These are phyloP conservation scores for Papilio polyxenes DNA, from an alignment of 1,140 invertebrate genomes.

Conservation along the genomic window DNA sequence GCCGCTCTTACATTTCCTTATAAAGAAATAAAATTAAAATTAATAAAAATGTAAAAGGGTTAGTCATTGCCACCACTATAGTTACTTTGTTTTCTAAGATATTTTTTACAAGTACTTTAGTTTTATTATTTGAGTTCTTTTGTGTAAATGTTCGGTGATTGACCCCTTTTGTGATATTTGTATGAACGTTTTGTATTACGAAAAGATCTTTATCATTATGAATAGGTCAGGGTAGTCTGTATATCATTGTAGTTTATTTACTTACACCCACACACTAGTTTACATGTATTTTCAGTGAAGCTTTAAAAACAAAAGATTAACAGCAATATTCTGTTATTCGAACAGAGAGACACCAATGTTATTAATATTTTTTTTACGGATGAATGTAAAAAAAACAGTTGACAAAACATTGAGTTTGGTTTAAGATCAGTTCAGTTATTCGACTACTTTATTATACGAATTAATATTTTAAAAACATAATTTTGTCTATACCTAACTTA, in stretches of 20 bases:
- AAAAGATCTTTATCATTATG: constrained; percentile 1
- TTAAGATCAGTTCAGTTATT: no score
- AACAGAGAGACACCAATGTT: background rate
- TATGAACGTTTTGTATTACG: background rate
- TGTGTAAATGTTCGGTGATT: background rate
- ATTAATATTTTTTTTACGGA: background rate
- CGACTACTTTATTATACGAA: background rate
- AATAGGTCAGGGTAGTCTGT: constrained; percentile 3
- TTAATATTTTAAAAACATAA: background rate
- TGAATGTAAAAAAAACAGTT: no score
- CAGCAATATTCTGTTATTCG: background rate
- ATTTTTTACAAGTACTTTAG: background rate
- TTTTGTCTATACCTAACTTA: background rate
- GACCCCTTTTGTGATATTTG: constrained; percentile 1
- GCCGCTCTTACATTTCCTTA: no score
- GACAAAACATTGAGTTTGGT: no score
- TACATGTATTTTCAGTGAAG: background rate
- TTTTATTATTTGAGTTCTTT: background rate
- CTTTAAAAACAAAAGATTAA: background rate
- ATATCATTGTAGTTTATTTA: background rate
- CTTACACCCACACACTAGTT: background rate
- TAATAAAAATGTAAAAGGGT: no score
- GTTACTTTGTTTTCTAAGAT: background rate
- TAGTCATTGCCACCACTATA: no score
- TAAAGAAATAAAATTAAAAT: no score